Conservation (phyloP, 1,140 invertebrate species). For the Caenorhabditis elegans region DNA sequence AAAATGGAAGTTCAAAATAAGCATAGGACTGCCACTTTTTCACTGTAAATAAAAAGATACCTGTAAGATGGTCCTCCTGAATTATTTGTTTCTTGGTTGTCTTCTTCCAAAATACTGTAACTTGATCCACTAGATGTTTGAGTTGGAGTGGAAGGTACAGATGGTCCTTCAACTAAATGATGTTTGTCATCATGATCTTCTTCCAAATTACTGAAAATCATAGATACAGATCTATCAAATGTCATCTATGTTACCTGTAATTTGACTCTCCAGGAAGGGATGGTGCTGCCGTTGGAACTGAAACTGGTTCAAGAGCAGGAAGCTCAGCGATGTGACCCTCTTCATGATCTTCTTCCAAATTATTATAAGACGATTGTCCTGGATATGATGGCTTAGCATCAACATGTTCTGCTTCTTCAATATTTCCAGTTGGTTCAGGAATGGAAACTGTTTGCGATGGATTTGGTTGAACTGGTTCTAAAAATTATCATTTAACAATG, state of each 20-base stretch:
- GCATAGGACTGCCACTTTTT: too few species aligned
- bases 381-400: neutral
- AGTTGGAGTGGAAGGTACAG: neutral
- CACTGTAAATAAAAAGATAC: too few species aligned
- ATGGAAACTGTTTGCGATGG: neutral
- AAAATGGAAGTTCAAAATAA: too few species aligned
- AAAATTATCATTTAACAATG: neutral
- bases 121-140: neutral
- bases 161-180: neutral
- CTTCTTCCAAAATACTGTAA: neutral
- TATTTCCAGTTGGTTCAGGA: neutral
- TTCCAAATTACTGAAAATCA: neutral
- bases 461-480: neutral
- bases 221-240: too few species aligned
- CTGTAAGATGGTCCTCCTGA: neutral
- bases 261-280: neutral
- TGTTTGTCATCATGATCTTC: neutral
- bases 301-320: neutral
- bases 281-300: neutral
- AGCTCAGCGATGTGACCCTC: neutral
- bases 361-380: neutral
- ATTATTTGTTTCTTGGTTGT: neutral
- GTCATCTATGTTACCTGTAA: neutral
- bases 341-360: slow-evolving; percentile 12
- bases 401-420: neutral